These are phyloP conservation scores for Tribolium freemani DNA, from an alignment of 2,888 invertebrate genomes.

Conservation along the genomic window DNA sequence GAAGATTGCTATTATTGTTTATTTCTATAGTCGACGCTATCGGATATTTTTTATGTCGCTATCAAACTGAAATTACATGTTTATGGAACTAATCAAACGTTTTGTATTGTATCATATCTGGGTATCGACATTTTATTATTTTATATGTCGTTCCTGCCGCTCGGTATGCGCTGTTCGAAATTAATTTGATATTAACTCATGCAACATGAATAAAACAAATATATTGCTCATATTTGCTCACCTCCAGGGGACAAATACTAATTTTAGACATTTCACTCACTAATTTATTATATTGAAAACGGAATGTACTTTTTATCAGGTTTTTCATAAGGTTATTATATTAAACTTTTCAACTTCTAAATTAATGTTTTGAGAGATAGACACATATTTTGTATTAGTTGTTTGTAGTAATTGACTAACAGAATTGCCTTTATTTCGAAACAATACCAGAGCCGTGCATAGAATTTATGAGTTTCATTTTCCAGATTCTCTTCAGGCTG, in stretches of 20 bases:
- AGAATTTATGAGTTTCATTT: neutral
- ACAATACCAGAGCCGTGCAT: neutral
- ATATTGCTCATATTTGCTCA: too few relatives aligned
- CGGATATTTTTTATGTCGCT: slow-evolving; percentile 22
- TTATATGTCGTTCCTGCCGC: neutral
- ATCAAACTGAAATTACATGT: slow-evolving; percentile 33
- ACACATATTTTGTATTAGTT: too few relatives aligned
- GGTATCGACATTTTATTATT: slow-evolving; percentile 3
- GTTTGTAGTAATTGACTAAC: neutral
- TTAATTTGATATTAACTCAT: neutral
- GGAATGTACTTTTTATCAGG: too few relatives aligned
- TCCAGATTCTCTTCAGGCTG: neutral
- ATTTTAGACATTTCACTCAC: neutral
- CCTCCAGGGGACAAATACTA: neutral
- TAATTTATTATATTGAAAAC: too few relatives aligned
- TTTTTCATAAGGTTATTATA: too few relatives aligned
- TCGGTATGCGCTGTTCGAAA: neutral
- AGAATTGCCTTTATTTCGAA: neutral
- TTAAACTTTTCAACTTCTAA: too few relatives aligned
- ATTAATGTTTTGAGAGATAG: too few relatives aligned
- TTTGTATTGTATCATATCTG: slow-evolving; percentile 24
- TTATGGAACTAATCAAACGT: slow-evolving; percentile 32
- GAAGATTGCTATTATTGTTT: slow-evolving; percentile 29
- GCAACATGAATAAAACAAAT: too few relatives aligned
- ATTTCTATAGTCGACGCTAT: slow-evolving; percentile 15